These are phyloP conservation scores for Drosophila percnosoma DNA, from an alignment of 2,888 invertebrate genomes.

Conservation along the genomic window DNA sequence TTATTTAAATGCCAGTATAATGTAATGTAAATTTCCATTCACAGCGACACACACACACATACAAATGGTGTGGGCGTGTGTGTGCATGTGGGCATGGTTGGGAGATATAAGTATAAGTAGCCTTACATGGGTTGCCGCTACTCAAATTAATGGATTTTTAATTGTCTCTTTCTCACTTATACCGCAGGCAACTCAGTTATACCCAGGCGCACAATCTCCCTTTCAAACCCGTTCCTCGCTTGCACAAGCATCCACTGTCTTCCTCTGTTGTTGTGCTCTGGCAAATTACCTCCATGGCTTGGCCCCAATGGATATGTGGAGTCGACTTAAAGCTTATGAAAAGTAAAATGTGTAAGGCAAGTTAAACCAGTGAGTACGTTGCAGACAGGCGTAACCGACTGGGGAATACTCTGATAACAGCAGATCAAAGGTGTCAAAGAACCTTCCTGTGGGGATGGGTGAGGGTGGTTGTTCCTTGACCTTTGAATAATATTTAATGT, in stretches of 20 bases:
- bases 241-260: slow-evolving; percentile 2
- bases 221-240: neutral
- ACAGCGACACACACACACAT: slow-evolving; percentile 17
- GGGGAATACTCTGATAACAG: neutral
- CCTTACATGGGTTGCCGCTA: slow-evolving; percentile 74
- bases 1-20: slow-evolving; percentile 78
- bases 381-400: neutral
- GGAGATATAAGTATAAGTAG: slow-evolving; percentile 66
- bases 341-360: slow-evolving; percentile 54
- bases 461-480: neutral
- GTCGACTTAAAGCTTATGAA: slow-evolving; percentile 56
- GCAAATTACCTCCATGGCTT: slow-evolving; percentile 61
- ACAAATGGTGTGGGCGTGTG: slow-evolving; percentile 6
- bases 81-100: slow-evolving; percentile 26
- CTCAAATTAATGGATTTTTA: slow-evolving; percentile 83
- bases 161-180: slow-evolving; percentile 80
- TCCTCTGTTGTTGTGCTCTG: slow-evolving; percentile 28
- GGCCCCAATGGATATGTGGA: slow-evolving; percentile 21
- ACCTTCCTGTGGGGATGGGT: neutral
- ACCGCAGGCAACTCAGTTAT: slow-evolving; percentile 39
- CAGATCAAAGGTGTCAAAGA: neutral
- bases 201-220: neutral
- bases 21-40: slow-evolving; percentile 76
- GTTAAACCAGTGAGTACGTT: neutral
- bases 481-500: neutral